Conservation (phyloP, 2,797 vertebrate genomes). For the Delichon dasypus region DNA sequence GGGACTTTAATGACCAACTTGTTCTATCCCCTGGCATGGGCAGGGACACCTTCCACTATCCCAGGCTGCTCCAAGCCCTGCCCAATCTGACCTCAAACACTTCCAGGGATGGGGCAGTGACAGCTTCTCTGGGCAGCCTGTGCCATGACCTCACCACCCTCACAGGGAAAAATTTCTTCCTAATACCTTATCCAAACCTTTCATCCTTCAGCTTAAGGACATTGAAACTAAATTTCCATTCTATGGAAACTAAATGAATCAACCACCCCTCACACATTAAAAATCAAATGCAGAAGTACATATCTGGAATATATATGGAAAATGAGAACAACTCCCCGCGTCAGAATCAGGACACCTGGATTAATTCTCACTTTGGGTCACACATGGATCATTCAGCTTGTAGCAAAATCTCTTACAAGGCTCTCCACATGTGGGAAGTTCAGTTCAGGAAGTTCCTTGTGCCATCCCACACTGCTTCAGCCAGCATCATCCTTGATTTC, state of each 20-base stretch:
- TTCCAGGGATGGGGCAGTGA: background rate
- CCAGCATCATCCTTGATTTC: background rate
- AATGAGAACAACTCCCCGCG: background rate
- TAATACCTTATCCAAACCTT: background rate
- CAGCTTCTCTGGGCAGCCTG: background rate
- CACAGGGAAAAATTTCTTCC: background rate
- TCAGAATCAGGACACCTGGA: background rate
- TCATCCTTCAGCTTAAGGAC: background rate
- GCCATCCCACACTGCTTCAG: background rate
- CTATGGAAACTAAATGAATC: background rate
- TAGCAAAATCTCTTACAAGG: background rate
- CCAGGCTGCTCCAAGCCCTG: background rate
- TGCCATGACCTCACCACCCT: background rate
- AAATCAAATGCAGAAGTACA: fast-evolving
- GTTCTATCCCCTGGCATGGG: background rate
- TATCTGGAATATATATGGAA: background rate
- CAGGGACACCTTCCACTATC: background rate
- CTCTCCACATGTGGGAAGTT: fast-evolving
- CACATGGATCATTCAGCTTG: fast-evolving
- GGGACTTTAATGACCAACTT: background rate
- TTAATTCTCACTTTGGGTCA: background rate
- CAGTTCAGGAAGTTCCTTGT: background rate
- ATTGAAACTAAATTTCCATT: background rate
- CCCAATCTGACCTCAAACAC: background rate
- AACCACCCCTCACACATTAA: background rate